phyloP scores from a whole-genome alignment of 2,113 vertebrate species.

The Mobula hypostoma region DNA sequence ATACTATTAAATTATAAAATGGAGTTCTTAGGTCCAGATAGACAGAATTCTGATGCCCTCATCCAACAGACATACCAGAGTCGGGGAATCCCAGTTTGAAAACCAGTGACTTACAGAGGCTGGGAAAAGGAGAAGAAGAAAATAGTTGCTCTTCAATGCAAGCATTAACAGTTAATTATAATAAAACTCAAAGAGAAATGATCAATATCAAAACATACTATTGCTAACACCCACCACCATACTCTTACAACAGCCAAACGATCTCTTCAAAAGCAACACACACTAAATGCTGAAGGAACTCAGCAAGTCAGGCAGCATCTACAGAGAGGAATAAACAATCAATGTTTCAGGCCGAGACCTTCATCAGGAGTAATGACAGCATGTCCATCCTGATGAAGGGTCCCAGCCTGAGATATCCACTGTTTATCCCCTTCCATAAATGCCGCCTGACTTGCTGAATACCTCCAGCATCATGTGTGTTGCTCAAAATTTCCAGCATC shows the following conservation, averaged over 20 bases:
- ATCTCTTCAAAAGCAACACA: neutral
- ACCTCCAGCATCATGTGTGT: too few relatives aligned
- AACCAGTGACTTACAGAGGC: neutral
- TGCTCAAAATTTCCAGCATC: too few relatives aligned
- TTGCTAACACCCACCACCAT: neutral
- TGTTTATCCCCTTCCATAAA: too few relatives aligned
- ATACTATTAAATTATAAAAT: neutral
- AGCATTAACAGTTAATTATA: neutral
- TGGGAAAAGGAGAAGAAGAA: neutral
- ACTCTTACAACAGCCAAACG: neutral
- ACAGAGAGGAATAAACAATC: too few relatives aligned
- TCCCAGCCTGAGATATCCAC: too few relatives aligned
- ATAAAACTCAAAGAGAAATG: neutral
- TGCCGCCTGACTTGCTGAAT: too few relatives aligned
- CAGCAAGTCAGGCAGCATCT: too few relatives aligned
- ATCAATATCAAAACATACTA: neutral
- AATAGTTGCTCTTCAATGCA: neutral
- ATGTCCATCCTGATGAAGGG: too few relatives aligned
- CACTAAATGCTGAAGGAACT: too few relatives aligned
- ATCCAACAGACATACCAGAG: neutral
- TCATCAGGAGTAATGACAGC: too few relatives aligned
- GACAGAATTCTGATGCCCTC: neutral
- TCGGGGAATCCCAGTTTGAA: neutral
- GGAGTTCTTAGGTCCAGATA: neutral
- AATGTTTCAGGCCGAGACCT: too few relatives aligned